Conservation (phyloP, 2,113 vertebrate genomes). For the Barbus barbus region DNA sequence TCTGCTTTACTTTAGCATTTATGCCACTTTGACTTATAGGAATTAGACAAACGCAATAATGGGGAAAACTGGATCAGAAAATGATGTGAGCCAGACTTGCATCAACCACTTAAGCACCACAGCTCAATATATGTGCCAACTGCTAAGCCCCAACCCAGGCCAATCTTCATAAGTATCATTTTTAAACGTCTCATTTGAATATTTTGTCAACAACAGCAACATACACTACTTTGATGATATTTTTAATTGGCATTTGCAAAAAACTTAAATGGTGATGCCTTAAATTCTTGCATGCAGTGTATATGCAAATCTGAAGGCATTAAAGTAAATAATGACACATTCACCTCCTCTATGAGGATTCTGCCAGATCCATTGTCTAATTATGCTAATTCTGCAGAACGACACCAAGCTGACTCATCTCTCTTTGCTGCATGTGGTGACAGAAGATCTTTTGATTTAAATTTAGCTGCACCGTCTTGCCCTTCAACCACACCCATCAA, state of each 20-base stretch:
- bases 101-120: no score
- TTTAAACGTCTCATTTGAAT: background rate
- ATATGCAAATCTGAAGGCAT: slow-evolving; percentile 7
- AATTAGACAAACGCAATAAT: no score
- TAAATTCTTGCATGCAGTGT: background rate
- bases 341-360: background rate
- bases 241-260: slow-evolving; percentile 14
- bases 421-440: slow-evolving; percentile 55
- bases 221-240: background rate
- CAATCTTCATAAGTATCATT: background rate
- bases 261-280: background rate
- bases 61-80: no score
- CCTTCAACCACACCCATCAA: slow-evolving; percentile 63
- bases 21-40: no score
- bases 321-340: slow-evolving; percentile 13
- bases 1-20: no score
- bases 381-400: slow-evolving; percentile 33
- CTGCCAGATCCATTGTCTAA: slow-evolving; percentile 14
- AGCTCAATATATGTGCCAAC: no score
- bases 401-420: slow-evolving; percentile 44
- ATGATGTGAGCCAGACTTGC: no score
- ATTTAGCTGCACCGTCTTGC: slow-evolving; percentile 64
- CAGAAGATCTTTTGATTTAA: slow-evolving; percentile 69
- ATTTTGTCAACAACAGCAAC: background rate
- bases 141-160: no score